Percentiles rank a stretch among this genome's conserved stretches.
Conservation (phyloP, 1,140 invertebrate genomes). For the Phthorimaea operculella region DNA sequence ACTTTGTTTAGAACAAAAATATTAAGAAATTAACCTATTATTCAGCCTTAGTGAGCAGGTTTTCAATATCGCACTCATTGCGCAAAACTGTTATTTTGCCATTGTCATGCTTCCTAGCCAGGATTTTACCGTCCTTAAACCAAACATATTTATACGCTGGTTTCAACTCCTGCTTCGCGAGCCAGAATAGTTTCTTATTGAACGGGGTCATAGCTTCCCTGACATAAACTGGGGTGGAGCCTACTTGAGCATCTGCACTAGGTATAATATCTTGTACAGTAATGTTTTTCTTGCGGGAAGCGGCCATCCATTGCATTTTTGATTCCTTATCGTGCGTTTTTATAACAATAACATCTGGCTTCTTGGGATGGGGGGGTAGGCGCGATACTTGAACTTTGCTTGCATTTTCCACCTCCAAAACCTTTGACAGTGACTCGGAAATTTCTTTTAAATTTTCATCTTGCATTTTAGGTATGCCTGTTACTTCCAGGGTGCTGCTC, state of each 20-base stretch:
- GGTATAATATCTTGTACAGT: not conserved
- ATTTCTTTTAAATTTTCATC: too few species aligned
- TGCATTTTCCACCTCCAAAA: too few species aligned
- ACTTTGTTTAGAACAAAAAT: not conserved
- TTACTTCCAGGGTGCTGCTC: not conserved
- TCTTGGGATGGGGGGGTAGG: too few species aligned
- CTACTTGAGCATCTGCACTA: not conserved
- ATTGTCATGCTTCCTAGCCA: not conserved
- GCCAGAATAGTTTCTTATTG: conserved; percentile 10
- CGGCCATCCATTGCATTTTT: not conserved
- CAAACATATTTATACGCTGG: conserved; percentile 13
- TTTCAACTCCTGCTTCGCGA: conserved; percentile 8
- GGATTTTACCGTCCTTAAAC: conserved; percentile 5
- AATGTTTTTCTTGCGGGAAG: not conserved
- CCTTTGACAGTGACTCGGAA: too few species aligned
- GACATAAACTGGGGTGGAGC: not conserved
- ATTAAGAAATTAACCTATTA: not conserved
- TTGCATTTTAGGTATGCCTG: too few species aligned
- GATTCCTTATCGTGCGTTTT: not conserved
- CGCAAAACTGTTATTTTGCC: not conserved
- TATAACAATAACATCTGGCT: not conserved
- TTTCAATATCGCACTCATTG: conserved; percentile 5
- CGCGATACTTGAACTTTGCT: too few species aligned
- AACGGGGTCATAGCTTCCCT: conserved; percentile 13
- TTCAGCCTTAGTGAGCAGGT: not conserved